These are phyloP conservation scores for Larimichthys crocea DNA, from an alignment of 2,113 vertebrate genomes.

Conservation along the genomic window DNA sequence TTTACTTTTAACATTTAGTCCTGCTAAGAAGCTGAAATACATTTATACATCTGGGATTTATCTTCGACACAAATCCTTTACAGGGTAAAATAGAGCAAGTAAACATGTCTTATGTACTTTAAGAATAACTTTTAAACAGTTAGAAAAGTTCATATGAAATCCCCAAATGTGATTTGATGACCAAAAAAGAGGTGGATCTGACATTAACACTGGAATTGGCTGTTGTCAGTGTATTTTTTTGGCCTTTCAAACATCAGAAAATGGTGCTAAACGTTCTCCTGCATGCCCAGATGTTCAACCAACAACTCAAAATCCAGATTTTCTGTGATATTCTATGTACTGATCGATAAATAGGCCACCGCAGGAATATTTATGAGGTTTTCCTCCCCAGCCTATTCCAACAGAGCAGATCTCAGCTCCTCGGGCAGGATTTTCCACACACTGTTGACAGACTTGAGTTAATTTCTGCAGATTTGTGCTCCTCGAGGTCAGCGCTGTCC, in stretches of 20 bases:
- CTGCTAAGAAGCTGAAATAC: not conserved
- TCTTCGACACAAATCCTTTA: not conserved
- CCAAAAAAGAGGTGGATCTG: not conserved
- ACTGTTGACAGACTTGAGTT: constrained; percentile 38
- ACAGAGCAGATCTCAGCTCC: not conserved
- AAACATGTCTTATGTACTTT: not conserved
- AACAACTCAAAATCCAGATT: not conserved
- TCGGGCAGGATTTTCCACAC: constrained; percentile 32
- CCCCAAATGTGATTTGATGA: not conserved
- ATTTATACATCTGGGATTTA: not conserved
- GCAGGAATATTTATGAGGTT: constrained; percentile 8
- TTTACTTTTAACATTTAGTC: not conserved
- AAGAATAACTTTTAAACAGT: not conserved
- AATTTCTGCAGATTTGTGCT: constrained; percentile 41
- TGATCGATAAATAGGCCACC: not conserved
- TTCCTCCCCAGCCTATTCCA: not conserved
- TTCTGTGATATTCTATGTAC: not conserved
- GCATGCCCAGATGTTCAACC: no score
- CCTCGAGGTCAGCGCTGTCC: constrained; percentile 63
- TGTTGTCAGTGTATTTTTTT: not conserved
- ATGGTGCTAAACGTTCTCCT: not conserved
- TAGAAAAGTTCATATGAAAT: not conserved
- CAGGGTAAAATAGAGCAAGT: no score
- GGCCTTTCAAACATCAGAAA: not conserved
- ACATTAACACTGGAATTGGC: not conserved